Base-by-base conservation (phyloP, 2,797 vertebrate genomes). In the Agapornis canus region DNA sequence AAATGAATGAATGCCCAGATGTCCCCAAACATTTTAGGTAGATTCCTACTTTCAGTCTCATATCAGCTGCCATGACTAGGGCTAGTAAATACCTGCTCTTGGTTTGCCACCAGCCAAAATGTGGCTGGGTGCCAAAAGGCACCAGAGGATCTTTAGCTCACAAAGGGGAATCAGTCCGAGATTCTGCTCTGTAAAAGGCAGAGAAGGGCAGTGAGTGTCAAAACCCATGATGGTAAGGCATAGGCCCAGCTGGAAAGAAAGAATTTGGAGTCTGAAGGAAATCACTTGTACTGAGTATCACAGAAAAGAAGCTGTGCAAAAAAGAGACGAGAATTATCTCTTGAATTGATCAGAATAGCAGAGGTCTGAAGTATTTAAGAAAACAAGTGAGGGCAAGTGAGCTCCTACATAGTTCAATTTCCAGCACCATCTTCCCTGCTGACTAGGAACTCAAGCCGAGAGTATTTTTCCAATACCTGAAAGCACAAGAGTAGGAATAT, bases 361-460 rank as follows among this genome's bases (percentile, higher is more conserved):
- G 27, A 85, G 13, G 19, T 10, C 10, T 23, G 32, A 71, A 11
- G 19, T 73, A 22, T 87, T 84, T 60, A 61, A 75, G 75, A 84
- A 84, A 90, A 86, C 13, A 51, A n/a, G 6, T 2, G 42, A 90
- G 26, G 10, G 13, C 27, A 85, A 4, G 1, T 10, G 23, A 82
- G 6, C 5, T 93, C 31, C 47, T 69, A 21, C 12, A 7, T 6
- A 63, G 27, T 16, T 93, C 20, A 29, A 9, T 59, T 84, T 39
- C 48, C 13, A 60, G 29, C 56, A 25, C 43, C 7, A 2, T 48
- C 49, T 13, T 77, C 15, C 37, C 19, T 0, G 0, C 40, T 60
- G 57, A 59, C 25, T 29, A 65, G 43, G 27, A 80, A 29, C 13
- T 80, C 31, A 43, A 48, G 25, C 31, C 42, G 56, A 31, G 39